Conservation (phyloP, 2,888 invertebrate genomes). For the Agrotis ipsilon region DNA sequence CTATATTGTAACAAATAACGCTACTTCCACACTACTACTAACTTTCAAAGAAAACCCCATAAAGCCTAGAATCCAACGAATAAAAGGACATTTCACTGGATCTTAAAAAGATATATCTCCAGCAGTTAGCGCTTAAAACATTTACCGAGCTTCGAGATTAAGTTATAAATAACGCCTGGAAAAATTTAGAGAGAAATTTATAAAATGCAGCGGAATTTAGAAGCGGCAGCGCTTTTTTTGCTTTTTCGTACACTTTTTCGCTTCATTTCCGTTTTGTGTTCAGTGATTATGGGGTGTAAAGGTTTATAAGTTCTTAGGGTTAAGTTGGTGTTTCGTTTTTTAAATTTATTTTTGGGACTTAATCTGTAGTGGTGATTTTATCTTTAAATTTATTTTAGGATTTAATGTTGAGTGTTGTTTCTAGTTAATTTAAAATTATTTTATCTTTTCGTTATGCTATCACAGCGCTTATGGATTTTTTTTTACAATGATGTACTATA, state of each 20-base stretch:
- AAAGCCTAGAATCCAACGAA: slow-evolving; percentile 45
- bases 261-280: slow-evolving; percentile 15
- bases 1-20: slow-evolving; percentile 11
- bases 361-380: neutral
- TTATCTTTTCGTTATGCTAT: neutral
- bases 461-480: too few species aligned
- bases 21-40: slow-evolving; percentile 15
- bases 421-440: neutral
- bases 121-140: slow-evolving; percentile 83
- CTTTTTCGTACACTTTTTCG: slow-evolving; percentile 1
- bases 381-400: neutral
- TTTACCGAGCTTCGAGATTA: slow-evolving; percentile 87
- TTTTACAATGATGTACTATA: too few species aligned
- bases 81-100: slow-evolving; percentile 62
- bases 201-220: slow-evolving; percentile 72
- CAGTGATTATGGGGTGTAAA: slow-evolving; percentile 30
- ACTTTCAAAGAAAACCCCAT: slow-evolving; percentile 10
- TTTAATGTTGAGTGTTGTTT: neutral
- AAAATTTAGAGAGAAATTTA: slow-evolving; percentile 88
- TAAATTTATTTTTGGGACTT: neutral
- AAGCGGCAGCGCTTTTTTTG: slow-evolving; percentile 71
- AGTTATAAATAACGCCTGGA: slow-evolving; percentile 88
- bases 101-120: slow-evolving; percentile 76
- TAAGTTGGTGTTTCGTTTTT: slow-evolving; percentile 1
- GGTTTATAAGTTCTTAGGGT: slow-evolving; percentile 16